Evolutionary conservation across 2,797 vertebrate species (phyloP).

Genomic region (Melanotaenia parkinsoni): DNA sequence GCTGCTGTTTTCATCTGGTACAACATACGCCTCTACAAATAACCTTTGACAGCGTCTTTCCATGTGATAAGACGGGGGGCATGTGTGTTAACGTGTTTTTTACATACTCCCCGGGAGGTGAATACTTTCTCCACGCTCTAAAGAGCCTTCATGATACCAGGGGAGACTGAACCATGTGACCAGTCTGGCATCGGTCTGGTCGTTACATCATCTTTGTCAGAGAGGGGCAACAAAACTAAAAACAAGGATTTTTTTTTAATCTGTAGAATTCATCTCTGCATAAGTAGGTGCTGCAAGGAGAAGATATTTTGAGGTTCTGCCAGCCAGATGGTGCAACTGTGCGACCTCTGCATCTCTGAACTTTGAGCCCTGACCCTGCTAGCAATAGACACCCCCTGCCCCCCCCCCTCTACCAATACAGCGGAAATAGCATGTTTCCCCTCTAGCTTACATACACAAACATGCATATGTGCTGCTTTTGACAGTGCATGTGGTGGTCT

Average conservation of each 20-base stretch:
- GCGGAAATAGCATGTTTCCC: slow-evolving; percentile 69
- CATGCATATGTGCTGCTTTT: slow-evolving; percentile 24
- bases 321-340: slow-evolving; percentile 63
- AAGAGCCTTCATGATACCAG: slow-evolving; percentile 43
- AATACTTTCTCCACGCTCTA: slow-evolving; percentile 45
- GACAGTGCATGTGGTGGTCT: not conserved
- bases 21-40: slow-evolving; percentile 53
- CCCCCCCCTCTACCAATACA: slow-evolving; percentile 18
- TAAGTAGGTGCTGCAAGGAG: slow-evolving; percentile 10
- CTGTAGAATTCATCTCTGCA: not conserved
- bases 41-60: slow-evolving; percentile 40
- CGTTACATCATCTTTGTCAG: not conserved
- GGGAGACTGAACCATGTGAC: slow-evolving; percentile 34
- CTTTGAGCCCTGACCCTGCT: slow-evolving; percentile 59
- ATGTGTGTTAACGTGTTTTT: slow-evolving; percentile 37
- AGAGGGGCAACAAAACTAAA: not conserved
- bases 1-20: slow-evolving; percentile 42
- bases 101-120: slow-evolving; percentile 53
- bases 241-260: not conserved
- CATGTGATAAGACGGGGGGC: slow-evolving; percentile 28
- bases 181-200: slow-evolving; percentile 10
- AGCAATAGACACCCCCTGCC: slow-evolving; percentile 28
- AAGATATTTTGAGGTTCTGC: slow-evolving; percentile 58
- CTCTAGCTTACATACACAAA: slow-evolving; percentile 44
- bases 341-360: slow-evolving; percentile 64